Evolutionary conservation across 2,113 vertebrate genomes (phyloP).

Genomic region (Saguinus imperator): DNA sequence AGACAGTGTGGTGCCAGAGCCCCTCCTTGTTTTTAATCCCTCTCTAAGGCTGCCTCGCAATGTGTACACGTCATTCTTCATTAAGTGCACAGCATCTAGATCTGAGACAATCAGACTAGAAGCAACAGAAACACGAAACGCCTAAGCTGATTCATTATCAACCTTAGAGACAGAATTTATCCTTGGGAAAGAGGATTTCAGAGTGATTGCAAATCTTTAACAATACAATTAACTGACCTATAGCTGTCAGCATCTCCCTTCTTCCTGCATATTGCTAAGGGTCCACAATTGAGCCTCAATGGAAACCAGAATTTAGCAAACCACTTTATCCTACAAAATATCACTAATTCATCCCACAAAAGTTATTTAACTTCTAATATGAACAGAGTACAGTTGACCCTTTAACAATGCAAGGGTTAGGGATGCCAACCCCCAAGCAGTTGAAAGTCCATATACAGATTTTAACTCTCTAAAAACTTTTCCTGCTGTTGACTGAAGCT

Average conservation of each 20-base stretch:
- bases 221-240: neutral
- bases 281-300: neutral
- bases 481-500: neutral
- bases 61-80: neutral
- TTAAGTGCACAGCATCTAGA: neutral
- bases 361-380: neutral
- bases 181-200: neutral
- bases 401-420: neutral
- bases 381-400: neutral
- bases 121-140: neutral
- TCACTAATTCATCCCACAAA: neutral
- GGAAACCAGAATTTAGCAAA: neutral
- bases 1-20: neutral
- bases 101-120: neutral
- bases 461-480: no score
- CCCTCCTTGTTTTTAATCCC: neutral
- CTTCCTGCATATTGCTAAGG: neutral
- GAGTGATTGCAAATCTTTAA: neutral
- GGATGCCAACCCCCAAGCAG: neutral
- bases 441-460: neutral
- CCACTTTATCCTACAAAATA: neutral
- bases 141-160: neutral
- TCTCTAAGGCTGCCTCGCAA: neutral
- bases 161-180: constrained; percentile 19
- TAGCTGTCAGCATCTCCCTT: neutral